These are phyloP conservation scores for Cephalopachus bancanus DNA, from an alignment of 2,797 vertebrate genomes.

Conservation along the genomic window DNA sequence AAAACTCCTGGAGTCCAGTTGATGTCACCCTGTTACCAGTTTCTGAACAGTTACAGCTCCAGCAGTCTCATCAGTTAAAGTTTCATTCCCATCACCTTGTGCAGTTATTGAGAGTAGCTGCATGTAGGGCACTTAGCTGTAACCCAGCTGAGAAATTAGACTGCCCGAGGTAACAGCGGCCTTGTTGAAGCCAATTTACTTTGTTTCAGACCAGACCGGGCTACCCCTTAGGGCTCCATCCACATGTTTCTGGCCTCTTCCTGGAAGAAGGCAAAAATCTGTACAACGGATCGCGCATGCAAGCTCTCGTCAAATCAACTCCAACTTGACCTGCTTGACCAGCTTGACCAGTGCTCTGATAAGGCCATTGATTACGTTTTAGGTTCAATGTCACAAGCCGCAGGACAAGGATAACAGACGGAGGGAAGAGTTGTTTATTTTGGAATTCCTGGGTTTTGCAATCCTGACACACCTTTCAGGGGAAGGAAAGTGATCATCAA, in stretches of 20 bases:
- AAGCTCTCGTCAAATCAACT: not conserved
- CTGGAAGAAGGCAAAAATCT: not conserved
- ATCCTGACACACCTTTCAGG: not conserved
- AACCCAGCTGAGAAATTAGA: not conserved
- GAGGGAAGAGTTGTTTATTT: not conserved
- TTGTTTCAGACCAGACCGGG: conserved; percentile 4
- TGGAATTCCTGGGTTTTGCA: conserved; percentile 31
- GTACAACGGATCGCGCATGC: not conserved
- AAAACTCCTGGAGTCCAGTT: conserved; percentile 1
- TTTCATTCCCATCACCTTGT: conserved; percentile 32
- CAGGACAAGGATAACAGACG: not conserved
- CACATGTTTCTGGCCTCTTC: not conserved
- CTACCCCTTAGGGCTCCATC: not conserved
- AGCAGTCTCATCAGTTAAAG: conserved; percentile 64
- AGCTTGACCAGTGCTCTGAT: not conserved
- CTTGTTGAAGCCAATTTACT: not conserved
- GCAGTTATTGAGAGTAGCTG: conserved; percentile 1
- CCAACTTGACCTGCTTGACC: not conserved
- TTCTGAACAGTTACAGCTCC: conserved; percentile 57
- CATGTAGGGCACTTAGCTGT: not conserved
- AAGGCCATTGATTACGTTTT: not conserved
- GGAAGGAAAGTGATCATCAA: not conserved
- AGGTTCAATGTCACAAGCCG: not conserved
- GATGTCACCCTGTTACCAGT: conserved; percentile 42
- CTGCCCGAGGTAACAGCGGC: not conserved